Evolutionary conservation across 2,797 vertebrate species (phyloP), one percentile per base, ranked within the genome.

Genomic region (Schizothorax lantsangensis): DNA sequence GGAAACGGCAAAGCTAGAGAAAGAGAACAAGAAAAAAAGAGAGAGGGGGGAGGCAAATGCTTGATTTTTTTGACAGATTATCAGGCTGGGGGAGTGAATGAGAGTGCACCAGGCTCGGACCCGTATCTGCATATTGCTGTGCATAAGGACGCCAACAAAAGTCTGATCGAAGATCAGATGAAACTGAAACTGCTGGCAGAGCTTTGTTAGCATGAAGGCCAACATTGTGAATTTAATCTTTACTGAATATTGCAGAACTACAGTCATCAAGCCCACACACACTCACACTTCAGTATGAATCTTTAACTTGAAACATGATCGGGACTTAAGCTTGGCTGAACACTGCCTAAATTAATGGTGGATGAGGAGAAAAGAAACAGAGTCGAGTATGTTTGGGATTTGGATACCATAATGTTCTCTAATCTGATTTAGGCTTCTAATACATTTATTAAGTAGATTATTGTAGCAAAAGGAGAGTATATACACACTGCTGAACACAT

Each of bases 141-240:
- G 43, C 43, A 75, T 69, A 80, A 0, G 68, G 54, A 79, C 81
- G 84, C 81, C 88, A 75, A 78, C 52, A 66, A 82, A 81, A 81
- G 33, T 54, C 80, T 88, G 83, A 88, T 89, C 54, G 43, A n/a
- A 49, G 81, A 30, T 68, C 62, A 80, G 86, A 90, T 87, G 85
- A 91, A 84, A 79, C n/a, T 30, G 1, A 30, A 30, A 30, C 30
- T 54, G 43, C 23, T 84, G 75, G 82, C 71, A 86, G 30, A 85
- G 79, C 79, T 86, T 81, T 59, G 79, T 74, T 26, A 84, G 64
- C 75, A 84, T 38, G 33, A 30, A 62, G 66, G 17, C 52, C 73
- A 77, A 36, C 43, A 87, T 36, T 69, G 84, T 64, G 79, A 69
- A 87, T 66, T 59, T 43, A 54, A 79, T 73, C 23, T 85, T 69